A percentile compares a stretch with the other conserved stretches of the same genome.
Evolutionary conservation across 2,113 vertebrate species (phyloP).

Genomic region (Brachionichthys hirsutus): DNA sequence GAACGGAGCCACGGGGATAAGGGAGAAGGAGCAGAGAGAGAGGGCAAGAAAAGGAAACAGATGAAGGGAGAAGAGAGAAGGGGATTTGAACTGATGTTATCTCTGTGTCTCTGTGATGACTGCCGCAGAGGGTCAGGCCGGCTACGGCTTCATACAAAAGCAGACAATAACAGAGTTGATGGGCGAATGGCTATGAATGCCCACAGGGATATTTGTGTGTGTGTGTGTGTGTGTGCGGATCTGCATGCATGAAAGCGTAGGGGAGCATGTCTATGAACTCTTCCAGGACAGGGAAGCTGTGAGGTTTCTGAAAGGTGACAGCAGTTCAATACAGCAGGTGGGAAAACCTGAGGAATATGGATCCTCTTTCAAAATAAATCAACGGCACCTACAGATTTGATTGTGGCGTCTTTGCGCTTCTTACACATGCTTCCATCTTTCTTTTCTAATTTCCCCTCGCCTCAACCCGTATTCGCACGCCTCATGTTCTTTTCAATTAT

Average conservation of each 20-base stretch:
- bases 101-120: conserved; percentile 48
- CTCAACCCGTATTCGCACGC: conserved; percentile 1
- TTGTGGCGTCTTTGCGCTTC: background rate
- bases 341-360: conserved; percentile 21
- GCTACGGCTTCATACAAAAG: conserved; percentile 51
- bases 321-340: conserved; percentile 26
- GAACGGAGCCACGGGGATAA: conserved; percentile 67
- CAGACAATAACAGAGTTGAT: conserved; percentile 45
- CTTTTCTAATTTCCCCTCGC: conserved; percentile 15
- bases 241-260: conserved; percentile 41
- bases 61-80: conserved; percentile 29
- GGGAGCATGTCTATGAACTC: conserved; percentile 51
- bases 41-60: conserved; percentile 32
- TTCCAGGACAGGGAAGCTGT: conserved; percentile 61
- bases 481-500: conserved; percentile 2
- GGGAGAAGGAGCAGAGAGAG: conserved; percentile 31
- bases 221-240: conserved; percentile 25
- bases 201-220: background rate
- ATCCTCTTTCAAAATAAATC: conserved; percentile 35
- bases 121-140: conserved; percentile 52
- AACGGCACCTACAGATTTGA: conserved; percentile 1
- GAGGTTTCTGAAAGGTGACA: conserved; percentile 58
- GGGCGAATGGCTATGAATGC: conserved; percentile 25
- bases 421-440: background rate
- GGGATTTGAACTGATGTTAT: conserved; percentile 65